Evolutionary conservation across 2,888 invertebrate species (phyloP), one percentile per base, ranked within the genome.

Genomic region (Halocaridina rubra): DNA sequence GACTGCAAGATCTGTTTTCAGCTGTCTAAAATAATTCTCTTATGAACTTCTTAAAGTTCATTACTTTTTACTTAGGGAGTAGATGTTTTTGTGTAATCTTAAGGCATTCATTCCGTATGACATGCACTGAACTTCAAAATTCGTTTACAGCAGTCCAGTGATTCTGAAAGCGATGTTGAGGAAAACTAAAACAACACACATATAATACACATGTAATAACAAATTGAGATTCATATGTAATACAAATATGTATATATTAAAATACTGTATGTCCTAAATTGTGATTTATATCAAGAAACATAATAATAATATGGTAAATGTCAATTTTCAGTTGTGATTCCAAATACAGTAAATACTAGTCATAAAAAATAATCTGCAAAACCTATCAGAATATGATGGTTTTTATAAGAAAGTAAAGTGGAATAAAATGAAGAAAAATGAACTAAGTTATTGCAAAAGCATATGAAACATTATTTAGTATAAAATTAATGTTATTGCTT

Each of bases 91-190:
- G n/a, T n/a, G n/a, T n/a, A n/a, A n/a, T n/a, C n/a, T n/a, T n/a
- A n/a, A n/a, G n/a, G n/a, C n/a, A n/a, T n/a, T n/a, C n/a, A n/a
- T n/a, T n/a, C n/a, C n/a, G n/a, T n/a, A n/a, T n/a, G n/a, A n/a
- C n/a, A n/a, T n/a, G n/a, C n/a, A n/a, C n/a, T n/a, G n/a, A n/a
- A n/a, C 72, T 22, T 57, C 64, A 13, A 81, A 61, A 39, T 75
- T 85, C 1, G 80, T 81, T 61, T 81, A 57, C 7, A 81, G 75
- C 27, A 85, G 81, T 57, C 85, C 85, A 76, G 81, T 81, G 33
- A 71, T 24, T 16, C 81, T 77, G 3, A 85, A 81, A 33, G 85
- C 78, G 81, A 85, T 85, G 46, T 16, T 78, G 46, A 39, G 72
- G 72, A 46, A 39, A 77, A 77, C 19, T 77, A 29, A 79, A 80